phyloP scores from a whole-genome alignment of 2,113 vertebrate genomes.

The Gnathonemus longibarbis region DNA sequence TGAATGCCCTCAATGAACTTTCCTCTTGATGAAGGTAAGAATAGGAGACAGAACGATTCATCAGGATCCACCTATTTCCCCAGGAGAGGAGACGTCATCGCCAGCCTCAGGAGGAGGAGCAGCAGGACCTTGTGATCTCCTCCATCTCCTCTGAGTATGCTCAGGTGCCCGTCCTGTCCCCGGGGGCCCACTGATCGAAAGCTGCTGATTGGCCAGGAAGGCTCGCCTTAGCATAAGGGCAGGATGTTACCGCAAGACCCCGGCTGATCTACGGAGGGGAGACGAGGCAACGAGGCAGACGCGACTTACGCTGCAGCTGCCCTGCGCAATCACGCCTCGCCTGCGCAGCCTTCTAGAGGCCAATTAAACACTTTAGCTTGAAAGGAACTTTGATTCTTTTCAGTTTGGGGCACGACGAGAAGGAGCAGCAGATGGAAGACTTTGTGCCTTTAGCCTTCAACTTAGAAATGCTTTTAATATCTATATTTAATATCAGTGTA shows the following conservation, averaged over 20 bases:
- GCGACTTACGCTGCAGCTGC: neutral
- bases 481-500: constrained; percentile 13
- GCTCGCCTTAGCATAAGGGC: neutral
- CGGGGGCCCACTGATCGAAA: neutral
- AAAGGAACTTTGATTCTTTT: constrained; percentile 11
- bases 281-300: neutral
- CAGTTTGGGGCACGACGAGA: neutral
- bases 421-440: neutral
- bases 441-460: constrained; percentile 6
- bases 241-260: neutral
- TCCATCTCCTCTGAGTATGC: neutral
- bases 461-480: constrained; percentile 1
- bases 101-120: neutral
- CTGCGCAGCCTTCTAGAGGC: neutral
- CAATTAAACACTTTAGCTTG: constrained; percentile 6
- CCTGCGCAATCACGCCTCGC: neutral
- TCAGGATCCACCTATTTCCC: neutral
- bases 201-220: neutral
- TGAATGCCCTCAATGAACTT: neutral
- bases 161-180: neutral
- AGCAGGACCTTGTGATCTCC: neutral
- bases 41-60: neutral
- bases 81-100: neutral
- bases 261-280: neutral
- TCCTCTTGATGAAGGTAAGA: neutral